Percentiles rank a stretch among this genome's conserved stretches.
These are phyloP conservation scores for Holcopasites calliopsidis DNA, from an alignment of 1,140 invertebrate species.

Conservation along the genomic window DNA sequence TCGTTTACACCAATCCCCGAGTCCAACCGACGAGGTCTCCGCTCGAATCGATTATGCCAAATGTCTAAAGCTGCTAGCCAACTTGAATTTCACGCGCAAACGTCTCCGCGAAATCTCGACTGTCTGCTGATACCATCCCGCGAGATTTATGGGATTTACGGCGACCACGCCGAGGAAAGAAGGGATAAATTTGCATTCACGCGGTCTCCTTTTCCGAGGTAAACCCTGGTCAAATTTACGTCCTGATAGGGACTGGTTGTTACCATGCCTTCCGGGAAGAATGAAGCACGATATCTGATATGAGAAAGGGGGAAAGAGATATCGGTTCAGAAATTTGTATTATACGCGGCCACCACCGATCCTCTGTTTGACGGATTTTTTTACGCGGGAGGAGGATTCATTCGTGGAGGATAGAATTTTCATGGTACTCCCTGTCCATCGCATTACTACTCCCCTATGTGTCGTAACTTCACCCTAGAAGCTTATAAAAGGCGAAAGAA, in stretches of 20 bases:
- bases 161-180: neutral
- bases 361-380: neutral
- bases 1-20: neutral
- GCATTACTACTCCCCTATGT: neutral
- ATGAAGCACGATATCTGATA: constrained; percentile 3
- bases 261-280: neutral
- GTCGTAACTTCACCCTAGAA: neutral
- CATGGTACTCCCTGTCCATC: too few species aligned
- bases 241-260: constrained; percentile 15
- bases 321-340: constrained; percentile 22
- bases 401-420: neutral
- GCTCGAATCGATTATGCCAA: neutral
- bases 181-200: constrained; percentile 39
- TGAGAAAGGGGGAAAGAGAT: neutral
- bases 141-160: constrained; percentile 35
- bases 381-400: too few species aligned
- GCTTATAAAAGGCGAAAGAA: too few species aligned
- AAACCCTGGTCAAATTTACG: constrained; percentile 18
- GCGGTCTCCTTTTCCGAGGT: neutral
- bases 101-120: neutral
- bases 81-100: neutral
- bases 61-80: too few species aligned
- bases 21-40: neutral
- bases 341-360: neutral
- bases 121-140: neutral